Percentiles rank a stretch among this genome's conserved stretches.
Evolutionary conservation across 2,888 invertebrate genomes (phyloP).

Genomic region (Osmoderma eremita): DNA sequence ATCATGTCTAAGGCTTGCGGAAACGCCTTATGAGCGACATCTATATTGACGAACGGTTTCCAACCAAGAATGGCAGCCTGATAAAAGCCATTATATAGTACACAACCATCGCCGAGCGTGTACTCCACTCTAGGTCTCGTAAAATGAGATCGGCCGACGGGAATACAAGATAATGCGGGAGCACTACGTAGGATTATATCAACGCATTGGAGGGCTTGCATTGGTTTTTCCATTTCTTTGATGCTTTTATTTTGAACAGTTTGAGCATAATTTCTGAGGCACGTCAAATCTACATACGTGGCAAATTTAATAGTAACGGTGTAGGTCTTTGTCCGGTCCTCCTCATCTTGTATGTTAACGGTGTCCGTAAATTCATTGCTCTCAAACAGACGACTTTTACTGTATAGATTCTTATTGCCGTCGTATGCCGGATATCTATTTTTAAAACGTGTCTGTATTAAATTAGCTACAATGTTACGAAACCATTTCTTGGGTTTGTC

Average conservation of each 20-base stretch:
- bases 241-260: constrained; percentile 48
- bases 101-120: constrained; percentile 81
- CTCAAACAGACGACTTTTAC: constrained; percentile 62
- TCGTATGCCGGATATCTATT: constrained; percentile 74
- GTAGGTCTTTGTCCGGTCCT: constrained; percentile 56
- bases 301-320: constrained; percentile 68
- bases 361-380: constrained; percentile 51
- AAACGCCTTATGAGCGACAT: constrained; percentile 86
- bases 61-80: constrained; percentile 92
- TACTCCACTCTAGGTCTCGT: constrained; percentile 60
- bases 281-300: constrained; percentile 66
- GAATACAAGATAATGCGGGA: constrained; percentile 64
- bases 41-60: constrained; percentile 89
- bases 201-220: constrained; percentile 78
- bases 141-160: constrained; percentile 86
- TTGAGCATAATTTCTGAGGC: constrained; percentile 52
- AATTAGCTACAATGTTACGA: constrained; percentile 60
- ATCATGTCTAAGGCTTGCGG: constrained; percentile 68
- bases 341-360: constrained; percentile 55
- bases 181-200: constrained; percentile 83
- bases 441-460: constrained; percentile 59
- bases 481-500: constrained; percentile 75
- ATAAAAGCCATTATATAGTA: constrained; percentile 94
- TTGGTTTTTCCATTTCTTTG: constrained; percentile 60
- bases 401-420: constrained; percentile 76